A percentile compares a stretch with the other conserved stretches of the same genome.
These are phyloP conservation scores for Canis aureus DNA, from an alignment of 2,113 vertebrate species.

Conservation along the genomic window DNA sequence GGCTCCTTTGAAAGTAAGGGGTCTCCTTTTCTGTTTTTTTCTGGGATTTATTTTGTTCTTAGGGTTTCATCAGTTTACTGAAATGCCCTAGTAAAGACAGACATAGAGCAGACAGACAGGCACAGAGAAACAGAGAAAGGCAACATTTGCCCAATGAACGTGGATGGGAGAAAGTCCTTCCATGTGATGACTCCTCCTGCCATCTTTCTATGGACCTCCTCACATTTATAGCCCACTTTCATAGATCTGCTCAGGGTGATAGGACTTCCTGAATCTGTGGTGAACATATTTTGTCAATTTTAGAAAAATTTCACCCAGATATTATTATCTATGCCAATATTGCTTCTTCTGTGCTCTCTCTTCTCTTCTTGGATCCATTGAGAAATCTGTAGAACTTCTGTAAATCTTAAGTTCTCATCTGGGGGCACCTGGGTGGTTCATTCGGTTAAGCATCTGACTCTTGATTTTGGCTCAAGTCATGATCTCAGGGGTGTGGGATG, in stretches of 20 bases:
- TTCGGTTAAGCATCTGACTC: too few relatives aligned
- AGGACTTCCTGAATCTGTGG: background rate
- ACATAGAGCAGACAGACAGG: background rate
- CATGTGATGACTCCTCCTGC: accelerated
- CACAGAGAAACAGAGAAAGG: background rate
- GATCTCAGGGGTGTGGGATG: too few relatives aligned
- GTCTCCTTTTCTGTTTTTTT: background rate
- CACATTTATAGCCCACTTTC: accelerated
- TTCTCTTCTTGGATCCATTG: background rate
- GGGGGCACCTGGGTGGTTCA: too few relatives aligned
- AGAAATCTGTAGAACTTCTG: background rate
- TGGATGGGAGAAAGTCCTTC: accelerated
- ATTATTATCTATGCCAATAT: background rate
- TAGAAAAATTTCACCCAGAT: background rate
- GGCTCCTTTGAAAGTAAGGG: background rate
- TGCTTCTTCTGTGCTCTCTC: background rate
- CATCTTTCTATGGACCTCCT: accelerated
- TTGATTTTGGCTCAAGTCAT: too few relatives aligned
- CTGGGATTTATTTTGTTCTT: background rate
- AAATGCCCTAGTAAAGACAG: background rate
- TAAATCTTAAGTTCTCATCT: too few relatives aligned
- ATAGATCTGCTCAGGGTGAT: too few relatives aligned
- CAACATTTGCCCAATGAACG: background rate
- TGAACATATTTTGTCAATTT: background rate
- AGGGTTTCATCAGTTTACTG: background rate